phyloP scores from a whole-genome alignment of 64 coral and sea anemone species.

The Montipora cactus region DNA sequence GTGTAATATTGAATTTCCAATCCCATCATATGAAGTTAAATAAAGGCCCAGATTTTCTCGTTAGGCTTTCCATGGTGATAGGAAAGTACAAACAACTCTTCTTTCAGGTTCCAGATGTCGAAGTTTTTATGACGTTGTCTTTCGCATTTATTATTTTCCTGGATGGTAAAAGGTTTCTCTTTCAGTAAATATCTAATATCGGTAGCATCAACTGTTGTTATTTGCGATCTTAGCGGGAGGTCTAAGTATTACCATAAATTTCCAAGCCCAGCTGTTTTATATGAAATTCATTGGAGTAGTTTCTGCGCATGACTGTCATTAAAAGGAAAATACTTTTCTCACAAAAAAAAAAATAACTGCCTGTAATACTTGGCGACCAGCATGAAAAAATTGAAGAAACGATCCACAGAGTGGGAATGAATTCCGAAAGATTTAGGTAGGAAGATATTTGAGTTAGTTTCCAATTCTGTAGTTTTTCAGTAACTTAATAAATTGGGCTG shows the following conservation, averaged over 20 bases:
- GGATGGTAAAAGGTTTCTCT: no score
- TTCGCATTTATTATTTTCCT: background rate
- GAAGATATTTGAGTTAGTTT: background rate
- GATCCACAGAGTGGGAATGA: background rate
- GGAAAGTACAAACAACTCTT: no score
- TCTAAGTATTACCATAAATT: background rate
- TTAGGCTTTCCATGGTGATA: no score
- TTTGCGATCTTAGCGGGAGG: background rate
- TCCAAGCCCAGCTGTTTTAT: background rate
- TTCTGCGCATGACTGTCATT: no score
- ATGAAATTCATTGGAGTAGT: background rate
- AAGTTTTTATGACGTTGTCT: background rate
- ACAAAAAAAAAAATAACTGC: background rate
- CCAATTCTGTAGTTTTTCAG: no score
- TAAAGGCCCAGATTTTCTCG: background rate
- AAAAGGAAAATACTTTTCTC: background rate
- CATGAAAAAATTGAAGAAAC: background rate
- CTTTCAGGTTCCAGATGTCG: no score
- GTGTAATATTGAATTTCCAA: background rate
- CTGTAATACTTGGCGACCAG: background rate
- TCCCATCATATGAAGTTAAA: background rate
- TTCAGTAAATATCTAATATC: background rate
- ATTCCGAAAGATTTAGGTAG: background rate
- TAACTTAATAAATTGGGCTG: no score
- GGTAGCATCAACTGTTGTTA: background rate